Conservation (phyloP, 2,888 invertebrate genomes). For the Subacronicta megacephala region DNA sequence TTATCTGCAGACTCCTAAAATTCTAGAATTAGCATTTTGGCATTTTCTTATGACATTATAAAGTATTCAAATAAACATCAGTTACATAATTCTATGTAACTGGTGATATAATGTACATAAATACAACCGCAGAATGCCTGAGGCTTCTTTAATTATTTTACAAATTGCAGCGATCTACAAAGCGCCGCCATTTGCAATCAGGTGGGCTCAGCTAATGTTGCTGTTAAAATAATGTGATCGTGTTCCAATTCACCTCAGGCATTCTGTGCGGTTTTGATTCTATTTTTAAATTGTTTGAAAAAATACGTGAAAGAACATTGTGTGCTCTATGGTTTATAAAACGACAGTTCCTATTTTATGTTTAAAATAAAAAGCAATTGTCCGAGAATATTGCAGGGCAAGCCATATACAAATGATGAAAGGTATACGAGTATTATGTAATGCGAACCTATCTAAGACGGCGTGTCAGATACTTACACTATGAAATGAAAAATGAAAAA, state of each 20-base stretch:
- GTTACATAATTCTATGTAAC: slow-evolving; percentile 46
- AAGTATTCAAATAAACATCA: slow-evolving; percentile 25
- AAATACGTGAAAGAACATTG: neutral
- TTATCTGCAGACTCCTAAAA: neutral
- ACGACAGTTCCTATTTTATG: neutral
- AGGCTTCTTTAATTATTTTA: slow-evolving; percentile 53
- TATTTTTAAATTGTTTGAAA: slow-evolving; percentile 8
- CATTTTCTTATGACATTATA: slow-evolving; percentile 24
- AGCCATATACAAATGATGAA: too few relatives aligned
- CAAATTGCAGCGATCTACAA: slow-evolving; percentile 42
- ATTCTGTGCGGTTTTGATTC: slow-evolving; percentile 25
- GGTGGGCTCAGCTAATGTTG: slow-evolving; percentile 30
- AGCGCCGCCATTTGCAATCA: slow-evolving; percentile 41
- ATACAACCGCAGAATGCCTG: slow-evolving; percentile 31
- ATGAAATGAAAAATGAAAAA: too few relatives aligned
- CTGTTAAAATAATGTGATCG: slow-evolving; percentile 46
- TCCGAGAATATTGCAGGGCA: too few relatives aligned
- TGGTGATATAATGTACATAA: slow-evolving; percentile 29
- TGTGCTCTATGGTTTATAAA: slow-evolving; percentile 20
- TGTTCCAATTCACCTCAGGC: slow-evolving; percentile 35
- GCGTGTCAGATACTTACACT: too few relatives aligned
- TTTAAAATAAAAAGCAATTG: too few relatives aligned
- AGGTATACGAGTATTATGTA: too few relatives aligned
- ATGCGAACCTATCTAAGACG: too few relatives aligned
- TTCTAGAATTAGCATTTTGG: neutral